Evolutionary conservation across 2,888 invertebrate species (phyloP).

Genomic region (Trichacis sp.): DNA sequence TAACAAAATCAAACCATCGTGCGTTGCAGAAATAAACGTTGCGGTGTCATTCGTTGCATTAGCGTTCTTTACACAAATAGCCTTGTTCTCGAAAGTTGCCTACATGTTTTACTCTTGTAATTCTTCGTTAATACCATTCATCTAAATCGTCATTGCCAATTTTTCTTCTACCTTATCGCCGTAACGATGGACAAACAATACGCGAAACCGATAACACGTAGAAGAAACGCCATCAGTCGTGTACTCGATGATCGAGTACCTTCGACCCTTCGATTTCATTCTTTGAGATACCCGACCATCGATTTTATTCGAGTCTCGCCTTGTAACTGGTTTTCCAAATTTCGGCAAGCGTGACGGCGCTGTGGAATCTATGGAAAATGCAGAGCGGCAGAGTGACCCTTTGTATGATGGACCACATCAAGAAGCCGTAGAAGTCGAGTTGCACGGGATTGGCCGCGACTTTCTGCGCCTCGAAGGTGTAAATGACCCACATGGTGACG

Average conservation of each 20-base stretch:
- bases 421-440: slow-evolving; percentile 91
- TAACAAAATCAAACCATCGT: no score
- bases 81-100: no score
- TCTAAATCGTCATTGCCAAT: neutral
- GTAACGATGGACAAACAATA: neutral
- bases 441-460: slow-evolving; percentile 93
- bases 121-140: no score
- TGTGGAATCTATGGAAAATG: slow-evolving; percentile 97
- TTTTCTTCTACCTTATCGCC: neutral
- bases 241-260: no score
- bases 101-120: no score
- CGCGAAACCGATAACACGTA: neutral
- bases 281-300: neutral
- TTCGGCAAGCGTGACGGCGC: slow-evolving; percentile 93
- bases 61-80: neutral
- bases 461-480: slow-evolving; percentile 95
- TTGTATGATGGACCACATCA: slow-evolving; percentile 93
- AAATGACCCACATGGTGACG: slow-evolving; percentile 96
- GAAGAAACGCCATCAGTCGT: slow-evolving; percentile 3
- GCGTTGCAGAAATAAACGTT: neutral
- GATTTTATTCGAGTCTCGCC: slow-evolving; percentile 83
- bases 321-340: slow-evolving; percentile 97
- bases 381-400: slow-evolving; percentile 93
- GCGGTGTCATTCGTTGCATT: neutral
- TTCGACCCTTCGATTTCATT: neutral